phyloP scores from a whole-genome alignment of 2,113 vertebrate genomes.

The Forbesichthys agassizii region DNA sequence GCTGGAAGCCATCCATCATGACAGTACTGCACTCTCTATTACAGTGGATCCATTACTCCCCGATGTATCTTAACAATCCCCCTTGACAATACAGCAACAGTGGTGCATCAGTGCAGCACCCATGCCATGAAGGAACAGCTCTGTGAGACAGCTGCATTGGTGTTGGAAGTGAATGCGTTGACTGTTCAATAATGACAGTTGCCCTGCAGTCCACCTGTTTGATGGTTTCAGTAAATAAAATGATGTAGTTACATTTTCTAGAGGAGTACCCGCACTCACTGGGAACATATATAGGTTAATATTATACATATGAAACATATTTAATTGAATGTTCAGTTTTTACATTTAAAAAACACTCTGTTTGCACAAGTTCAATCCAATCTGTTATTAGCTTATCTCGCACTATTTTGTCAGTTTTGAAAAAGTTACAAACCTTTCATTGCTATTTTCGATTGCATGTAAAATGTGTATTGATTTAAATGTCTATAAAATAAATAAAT shows the following conservation, averaged over 20 bases:
- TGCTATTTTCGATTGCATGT: too few relatives aligned
- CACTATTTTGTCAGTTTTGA: too few relatives aligned
- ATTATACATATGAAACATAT: too few relatives aligned
- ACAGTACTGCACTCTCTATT: conserved; percentile 23
- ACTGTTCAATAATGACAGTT: conserved; percentile 17
- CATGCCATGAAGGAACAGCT: neutral
- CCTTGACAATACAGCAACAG: conserved; percentile 33
- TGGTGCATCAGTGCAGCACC: conserved; percentile 24
- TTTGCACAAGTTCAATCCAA: conserved; percentile 2
- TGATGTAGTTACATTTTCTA: conserved; percentile 4
- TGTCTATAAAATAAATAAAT: too few relatives aligned
- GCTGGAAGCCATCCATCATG: neutral
- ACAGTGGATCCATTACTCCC: too few relatives aligned
- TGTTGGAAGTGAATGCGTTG: conserved; percentile 2
- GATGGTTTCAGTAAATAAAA: conserved; percentile 6
- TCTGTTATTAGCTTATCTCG: conserved; percentile 16
- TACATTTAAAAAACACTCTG: neutral
- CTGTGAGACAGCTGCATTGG: conserved; percentile 1
- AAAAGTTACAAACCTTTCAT: too few relatives aligned
- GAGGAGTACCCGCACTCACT: too few relatives aligned
- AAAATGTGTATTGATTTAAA: too few relatives aligned
- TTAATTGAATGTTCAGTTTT: too few relatives aligned
- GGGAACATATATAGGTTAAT: too few relatives aligned
- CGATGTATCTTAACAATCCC: conserved; percentile 7
- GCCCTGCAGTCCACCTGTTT: conserved; percentile 1